Conservation (phyloP, 1,140 invertebrate species). For the Monochamus saltuarius region DNA sequence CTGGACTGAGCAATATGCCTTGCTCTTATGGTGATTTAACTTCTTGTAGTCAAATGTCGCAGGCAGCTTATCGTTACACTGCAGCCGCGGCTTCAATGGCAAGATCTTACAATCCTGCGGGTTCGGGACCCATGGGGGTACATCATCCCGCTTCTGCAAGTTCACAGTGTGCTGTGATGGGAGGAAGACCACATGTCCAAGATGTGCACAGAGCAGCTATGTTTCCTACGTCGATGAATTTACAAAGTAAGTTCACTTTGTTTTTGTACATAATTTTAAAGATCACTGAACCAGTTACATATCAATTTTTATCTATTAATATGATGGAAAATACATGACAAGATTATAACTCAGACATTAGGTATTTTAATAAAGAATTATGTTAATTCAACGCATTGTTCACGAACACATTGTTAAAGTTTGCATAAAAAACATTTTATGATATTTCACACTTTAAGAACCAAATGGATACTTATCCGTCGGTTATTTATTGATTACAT, state of each 20-base stretch:
- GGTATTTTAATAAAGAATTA: not conserved
- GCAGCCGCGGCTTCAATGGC: conserved; percentile 61
- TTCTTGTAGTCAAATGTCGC: conserved; percentile 84
- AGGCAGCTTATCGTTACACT: conserved; percentile 70
- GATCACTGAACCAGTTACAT: not conserved
- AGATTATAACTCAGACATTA: not conserved
- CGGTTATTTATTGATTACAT: no score
- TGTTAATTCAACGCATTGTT: not conserved
- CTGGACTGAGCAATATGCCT: conserved; percentile 64
- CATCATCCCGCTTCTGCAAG: conserved; percentile 56
- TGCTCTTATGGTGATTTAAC: conserved; percentile 82
- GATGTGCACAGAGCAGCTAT: conserved; percentile 62
- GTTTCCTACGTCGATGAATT: conserved; percentile 65
- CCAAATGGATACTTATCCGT: no score
- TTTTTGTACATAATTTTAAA: not conserved
- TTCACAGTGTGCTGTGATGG: conserved; percentile 62
- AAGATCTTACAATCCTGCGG: conserved; percentile 53
- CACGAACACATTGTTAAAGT: not conserved
- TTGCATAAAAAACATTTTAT: no score
- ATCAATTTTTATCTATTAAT: not conserved
- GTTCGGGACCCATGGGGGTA: conserved; percentile 51
- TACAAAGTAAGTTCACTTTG: conserved; percentile 59
- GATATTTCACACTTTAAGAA: no score
- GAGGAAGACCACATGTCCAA: conserved; percentile 56
- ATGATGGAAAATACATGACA: no score